Conservation (phyloP, 2,888 invertebrate species). For the Cremastobaeus sp. region DNA sequence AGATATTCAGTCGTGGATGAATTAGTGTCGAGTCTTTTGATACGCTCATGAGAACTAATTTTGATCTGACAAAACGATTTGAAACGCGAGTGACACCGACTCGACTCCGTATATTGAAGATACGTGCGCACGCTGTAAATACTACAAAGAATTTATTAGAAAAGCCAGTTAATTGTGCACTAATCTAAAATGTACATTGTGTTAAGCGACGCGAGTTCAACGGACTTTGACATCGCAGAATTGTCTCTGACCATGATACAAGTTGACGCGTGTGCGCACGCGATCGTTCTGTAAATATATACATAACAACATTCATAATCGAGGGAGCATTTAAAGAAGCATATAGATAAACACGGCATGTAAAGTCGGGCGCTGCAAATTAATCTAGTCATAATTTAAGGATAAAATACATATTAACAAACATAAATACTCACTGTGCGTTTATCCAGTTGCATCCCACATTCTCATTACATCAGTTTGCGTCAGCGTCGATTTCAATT, state of each 20-base stretch:
- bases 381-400: constrained; percentile 77
- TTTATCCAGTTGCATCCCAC: constrained; percentile 72
- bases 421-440: constrained; percentile 22
- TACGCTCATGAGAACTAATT: too few relatives aligned
- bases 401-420: constrained; percentile 37
- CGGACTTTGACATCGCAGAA: constrained; percentile 71
- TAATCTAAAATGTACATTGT: constrained; percentile 7
- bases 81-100: constrained; percentile 1
- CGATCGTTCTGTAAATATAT: constrained; percentile 41
- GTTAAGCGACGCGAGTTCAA: constrained; percentile 31
- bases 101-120: constrained; percentile 6
- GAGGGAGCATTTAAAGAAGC: constrained; percentile 28
- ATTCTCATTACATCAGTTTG: constrained; percentile 67
- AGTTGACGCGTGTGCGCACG: too few relatives aligned
- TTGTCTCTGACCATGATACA: constrained; percentile 42
- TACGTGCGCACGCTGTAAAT: constrained; percentile 28
- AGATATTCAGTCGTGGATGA: too few relatives aligned
- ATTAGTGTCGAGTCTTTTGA: too few relatives aligned
- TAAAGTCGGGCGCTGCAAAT: constrained; percentile 73
- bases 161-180: constrained; percentile 18
- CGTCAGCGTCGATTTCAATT: too few relatives aligned
- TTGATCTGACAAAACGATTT: too few relatives aligned
- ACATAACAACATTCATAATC: constrained; percentile 34
- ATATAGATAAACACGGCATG: constrained; percentile 72
- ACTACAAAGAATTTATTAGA: constrained; percentile 32